These are phyloP conservation scores for Puntigrus tetrazona DNA, from an alignment of 2,113 vertebrate genomes.

Conservation along the genomic window DNA sequence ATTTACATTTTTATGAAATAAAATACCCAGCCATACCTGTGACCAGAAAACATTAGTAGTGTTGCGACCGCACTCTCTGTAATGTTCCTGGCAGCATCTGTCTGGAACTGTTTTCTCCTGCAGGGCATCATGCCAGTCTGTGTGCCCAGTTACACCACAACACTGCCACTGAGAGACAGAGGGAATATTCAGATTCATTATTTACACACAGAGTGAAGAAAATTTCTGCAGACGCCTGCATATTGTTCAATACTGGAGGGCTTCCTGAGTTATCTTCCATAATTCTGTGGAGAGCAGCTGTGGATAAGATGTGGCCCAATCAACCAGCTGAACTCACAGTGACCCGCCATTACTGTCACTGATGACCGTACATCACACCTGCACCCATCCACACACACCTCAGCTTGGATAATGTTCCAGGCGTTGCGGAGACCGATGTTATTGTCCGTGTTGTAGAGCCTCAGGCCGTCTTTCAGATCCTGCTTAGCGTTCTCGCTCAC, in stretches of 20 bases:
- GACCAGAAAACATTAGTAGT: conserved; percentile 84
- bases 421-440: conserved; percentile 92
- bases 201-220: neutral
- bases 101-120: conserved; percentile 89
- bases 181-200: neutral
- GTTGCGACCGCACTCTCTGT: conserved; percentile 86
- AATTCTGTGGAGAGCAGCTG: conserved; percentile 2
- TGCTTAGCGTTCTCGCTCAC: conserved; percentile 88
- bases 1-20: neutral
- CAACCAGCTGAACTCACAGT: neutral
- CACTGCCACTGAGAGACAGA: conserved; percentile 84
- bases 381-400: conserved; percentile 74
- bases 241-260: conserved; percentile 3
- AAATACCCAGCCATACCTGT: conserved; percentile 72
- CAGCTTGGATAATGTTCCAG: conserved; percentile 95
- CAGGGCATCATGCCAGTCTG: conserved; percentile 87
- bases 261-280: conserved; percentile 5
- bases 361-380: conserved; percentile 5
- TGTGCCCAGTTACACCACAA: conserved; percentile 87
- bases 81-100: conserved; percentile 88
- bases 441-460: conserved; percentile 89
- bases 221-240: neutral
- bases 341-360: neutral
- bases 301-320: neutral
- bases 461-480: conserved; percentile 91